Evolutionary conservation across 2,113 vertebrate species (phyloP).

Genomic region (Scomber colias): DNA sequence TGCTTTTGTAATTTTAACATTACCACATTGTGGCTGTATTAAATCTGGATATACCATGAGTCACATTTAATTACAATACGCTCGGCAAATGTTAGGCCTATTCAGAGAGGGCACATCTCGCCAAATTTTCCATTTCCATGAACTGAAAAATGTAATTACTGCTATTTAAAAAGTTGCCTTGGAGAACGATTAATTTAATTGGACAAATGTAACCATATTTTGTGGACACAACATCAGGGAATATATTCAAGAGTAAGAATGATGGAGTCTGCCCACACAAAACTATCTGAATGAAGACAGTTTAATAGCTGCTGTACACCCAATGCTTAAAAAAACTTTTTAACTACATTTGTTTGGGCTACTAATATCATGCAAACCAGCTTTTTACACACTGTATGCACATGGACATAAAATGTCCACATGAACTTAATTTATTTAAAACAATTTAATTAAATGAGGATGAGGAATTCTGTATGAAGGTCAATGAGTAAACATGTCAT

Average conservation of each 20-base stretch:
- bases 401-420: too few relatives aligned
- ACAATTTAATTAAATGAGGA: too few relatives aligned
- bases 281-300: too few relatives aligned
- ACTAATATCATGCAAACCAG: too few relatives aligned
- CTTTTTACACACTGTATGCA: too few relatives aligned
- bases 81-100: conserved; percentile 19
- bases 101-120: background rate
- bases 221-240: background rate
- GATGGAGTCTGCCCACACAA: too few relatives aligned
- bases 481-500: too few relatives aligned
- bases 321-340: too few relatives aligned
- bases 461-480: background rate
- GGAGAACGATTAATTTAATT: background rate
- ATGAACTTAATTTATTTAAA: too few relatives aligned
- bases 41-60: conserved; percentile 19
- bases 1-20: conserved; percentile 26
- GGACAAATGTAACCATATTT: background rate
- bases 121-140: background rate
- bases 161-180: background rate
- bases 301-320: too few relatives aligned
- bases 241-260: background rate
- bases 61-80: conserved; percentile 26
- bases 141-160: background rate
- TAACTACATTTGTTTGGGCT: too few relatives aligned
- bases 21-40: conserved; percentile 19